phyloP scores from a whole-genome alignment of 2,113 vertebrate species.

The Lanius collurio region DNA sequence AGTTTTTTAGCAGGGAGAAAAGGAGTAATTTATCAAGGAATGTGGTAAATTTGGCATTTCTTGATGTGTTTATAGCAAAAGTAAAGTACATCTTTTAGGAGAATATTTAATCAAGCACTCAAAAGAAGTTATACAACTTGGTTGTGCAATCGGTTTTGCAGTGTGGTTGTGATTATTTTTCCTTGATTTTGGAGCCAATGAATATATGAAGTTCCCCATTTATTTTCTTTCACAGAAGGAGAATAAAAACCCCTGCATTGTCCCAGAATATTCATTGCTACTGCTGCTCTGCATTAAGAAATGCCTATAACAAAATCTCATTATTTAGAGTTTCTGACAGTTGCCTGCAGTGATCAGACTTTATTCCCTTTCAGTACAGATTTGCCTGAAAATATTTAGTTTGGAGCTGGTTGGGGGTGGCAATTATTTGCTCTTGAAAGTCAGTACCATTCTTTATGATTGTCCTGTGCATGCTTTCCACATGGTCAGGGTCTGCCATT shows the following conservation, averaged over 20 bases:
- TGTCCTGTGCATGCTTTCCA: neutral
- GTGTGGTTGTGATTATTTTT: constrained; percentile 4
- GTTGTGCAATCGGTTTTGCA: neutral
- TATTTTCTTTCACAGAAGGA: constrained; percentile 36
- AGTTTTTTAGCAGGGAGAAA: neutral
- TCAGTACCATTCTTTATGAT: neutral
- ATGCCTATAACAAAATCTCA: constrained; percentile 7
- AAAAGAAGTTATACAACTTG: constrained; percentile 28
- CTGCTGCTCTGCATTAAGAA: constrained; percentile 43
- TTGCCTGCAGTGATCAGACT: constrained; percentile 24
- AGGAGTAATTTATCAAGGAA: constrained; percentile 34
- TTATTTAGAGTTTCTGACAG: constrained; percentile 25
- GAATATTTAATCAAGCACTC: constrained; percentile 27
- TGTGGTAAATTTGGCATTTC: constrained; percentile 33
- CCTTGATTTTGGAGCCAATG: constrained; percentile 7
- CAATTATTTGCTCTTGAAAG: neutral
- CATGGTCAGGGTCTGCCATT: neutral
- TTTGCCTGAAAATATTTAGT: neutral
- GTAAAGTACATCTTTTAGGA: constrained; percentile 3
- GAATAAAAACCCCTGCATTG: neutral
- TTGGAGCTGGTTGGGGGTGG: neutral
- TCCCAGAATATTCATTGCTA: constrained; percentile 37
- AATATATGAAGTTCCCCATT: constrained; percentile 6
- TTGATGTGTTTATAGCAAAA: constrained; percentile 41
- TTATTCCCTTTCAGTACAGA: neutral